These are phyloP conservation scores for Staurois parvus DNA, from an alignment of 2,797 vertebrate species.

Conservation along the genomic window DNA sequence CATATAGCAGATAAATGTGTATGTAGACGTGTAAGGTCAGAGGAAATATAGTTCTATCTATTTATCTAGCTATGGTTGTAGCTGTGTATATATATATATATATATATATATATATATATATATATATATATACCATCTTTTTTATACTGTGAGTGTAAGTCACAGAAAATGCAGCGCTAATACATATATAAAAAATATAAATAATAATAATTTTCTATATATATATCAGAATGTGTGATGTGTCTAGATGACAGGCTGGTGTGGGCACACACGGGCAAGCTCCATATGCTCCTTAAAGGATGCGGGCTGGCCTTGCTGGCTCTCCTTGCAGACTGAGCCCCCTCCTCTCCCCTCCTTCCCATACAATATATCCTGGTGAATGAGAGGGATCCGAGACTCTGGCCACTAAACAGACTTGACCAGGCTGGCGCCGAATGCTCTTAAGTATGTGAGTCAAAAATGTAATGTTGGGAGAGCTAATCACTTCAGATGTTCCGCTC, in stretches of 20 bases:
- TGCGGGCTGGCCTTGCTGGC: constrained; percentile 54
- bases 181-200: too few relatives aligned
- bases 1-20: too few relatives aligned
- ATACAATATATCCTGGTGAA: constrained; percentile 66
- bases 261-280: background rate
- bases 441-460: constrained; percentile 79
- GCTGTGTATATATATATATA: too few relatives aligned
- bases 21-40: too few relatives aligned
- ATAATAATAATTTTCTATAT: too few relatives aligned
- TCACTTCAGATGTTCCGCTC: constrained; percentile 76
- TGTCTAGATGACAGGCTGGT: too few relatives aligned
- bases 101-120: background rate
- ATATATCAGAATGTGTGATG: too few relatives aligned
- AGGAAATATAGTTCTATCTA: too few relatives aligned
- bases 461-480: constrained; percentile 74
- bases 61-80: too few relatives aligned
- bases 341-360: constrained; percentile 2
- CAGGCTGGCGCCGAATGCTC: constrained; percentile 77
- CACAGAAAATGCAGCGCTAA: too few relatives aligned
- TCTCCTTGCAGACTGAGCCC: constrained; percentile 48
- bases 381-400: constrained; percentile 71
- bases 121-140: too few relatives aligned
- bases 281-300: constrained; percentile 20
- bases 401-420: constrained; percentile 72
- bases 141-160: too few relatives aligned